These are phyloP conservation scores for Uropetala carovei DNA, from an alignment of 2,888 invertebrate genomes.

Conservation along the genomic window DNA sequence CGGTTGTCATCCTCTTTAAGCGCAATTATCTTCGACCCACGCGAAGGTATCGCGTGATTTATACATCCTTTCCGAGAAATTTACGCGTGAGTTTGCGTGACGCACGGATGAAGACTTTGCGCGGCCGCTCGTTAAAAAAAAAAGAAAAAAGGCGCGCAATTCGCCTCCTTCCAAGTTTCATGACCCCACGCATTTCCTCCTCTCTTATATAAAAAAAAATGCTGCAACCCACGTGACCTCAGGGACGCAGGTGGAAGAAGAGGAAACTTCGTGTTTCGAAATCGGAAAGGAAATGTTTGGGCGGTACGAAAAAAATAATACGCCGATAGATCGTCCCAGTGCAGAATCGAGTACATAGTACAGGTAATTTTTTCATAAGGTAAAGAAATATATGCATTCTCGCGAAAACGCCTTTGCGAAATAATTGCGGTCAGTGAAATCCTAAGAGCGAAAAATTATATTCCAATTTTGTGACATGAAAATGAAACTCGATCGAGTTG, in stretches of 20 bases:
- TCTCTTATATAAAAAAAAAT: neutral
- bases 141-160: neutral
- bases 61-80: neutral
- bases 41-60: neutral
- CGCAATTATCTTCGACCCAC: neutral
- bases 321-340: too few species aligned
- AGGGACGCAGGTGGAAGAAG: neutral
- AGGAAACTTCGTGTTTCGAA: neutral
- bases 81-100: constrained; percentile 6
- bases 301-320: neutral
- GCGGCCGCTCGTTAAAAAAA: neutral
- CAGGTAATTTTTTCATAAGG: too few species aligned
- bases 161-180: neutral
- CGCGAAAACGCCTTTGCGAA: too few species aligned
- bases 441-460: too few species aligned
- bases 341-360: too few species aligned
- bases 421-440: too few species aligned
- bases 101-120: constrained; percentile 1
- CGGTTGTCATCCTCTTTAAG: neutral
- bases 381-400: too few species aligned
- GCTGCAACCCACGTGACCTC: neutral
- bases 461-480: too few species aligned
- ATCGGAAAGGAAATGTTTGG: neutral
- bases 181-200: neutral
- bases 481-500: too few species aligned